Percentiles rank a stretch among this genome's conserved stretches.
Conservation (phyloP, 2,888 invertebrate genomes). For the Cheilosia soror region DNA sequence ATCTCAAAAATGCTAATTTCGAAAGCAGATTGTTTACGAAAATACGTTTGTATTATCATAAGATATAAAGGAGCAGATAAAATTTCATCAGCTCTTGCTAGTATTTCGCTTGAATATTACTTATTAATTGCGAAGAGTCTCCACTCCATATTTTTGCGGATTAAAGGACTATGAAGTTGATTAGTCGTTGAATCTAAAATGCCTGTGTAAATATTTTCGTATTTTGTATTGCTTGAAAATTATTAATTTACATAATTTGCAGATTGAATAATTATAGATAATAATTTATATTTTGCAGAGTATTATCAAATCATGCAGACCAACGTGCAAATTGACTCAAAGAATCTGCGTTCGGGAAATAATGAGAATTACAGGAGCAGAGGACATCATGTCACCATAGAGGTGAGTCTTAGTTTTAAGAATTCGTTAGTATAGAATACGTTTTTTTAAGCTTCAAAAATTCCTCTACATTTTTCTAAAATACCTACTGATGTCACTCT, state of each 20-base stretch:
- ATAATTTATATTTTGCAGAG: slow-evolving; percentile 30
- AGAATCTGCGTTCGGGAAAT: slow-evolving; percentile 87
- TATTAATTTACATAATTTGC: slow-evolving; percentile 8
- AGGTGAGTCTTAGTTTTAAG: slow-evolving; percentile 80
- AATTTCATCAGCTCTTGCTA: neutral
- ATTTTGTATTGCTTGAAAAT: neutral
- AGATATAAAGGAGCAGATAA: neutral
- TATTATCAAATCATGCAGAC: slow-evolving; percentile 86
- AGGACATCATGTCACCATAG: slow-evolving; percentile 83
- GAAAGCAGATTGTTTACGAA: neutral
- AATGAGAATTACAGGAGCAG: slow-evolving; percentile 86
- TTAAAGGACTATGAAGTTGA: neutral
- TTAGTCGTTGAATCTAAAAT: neutral
- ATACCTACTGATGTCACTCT: no score
- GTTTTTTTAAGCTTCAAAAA: no score
- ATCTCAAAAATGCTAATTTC: neutral
- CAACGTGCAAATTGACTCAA: slow-evolving; percentile 90
- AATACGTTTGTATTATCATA: neutral
- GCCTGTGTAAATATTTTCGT: neutral
- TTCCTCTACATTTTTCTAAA: no score
- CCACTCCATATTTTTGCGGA: neutral
- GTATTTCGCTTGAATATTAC: neutral
- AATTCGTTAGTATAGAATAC: neutral
- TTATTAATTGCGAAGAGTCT: neutral
- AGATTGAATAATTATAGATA: neutral